Conservation (phyloP, 2,888 invertebrate species). For the Piscicola geometra region DNA sequence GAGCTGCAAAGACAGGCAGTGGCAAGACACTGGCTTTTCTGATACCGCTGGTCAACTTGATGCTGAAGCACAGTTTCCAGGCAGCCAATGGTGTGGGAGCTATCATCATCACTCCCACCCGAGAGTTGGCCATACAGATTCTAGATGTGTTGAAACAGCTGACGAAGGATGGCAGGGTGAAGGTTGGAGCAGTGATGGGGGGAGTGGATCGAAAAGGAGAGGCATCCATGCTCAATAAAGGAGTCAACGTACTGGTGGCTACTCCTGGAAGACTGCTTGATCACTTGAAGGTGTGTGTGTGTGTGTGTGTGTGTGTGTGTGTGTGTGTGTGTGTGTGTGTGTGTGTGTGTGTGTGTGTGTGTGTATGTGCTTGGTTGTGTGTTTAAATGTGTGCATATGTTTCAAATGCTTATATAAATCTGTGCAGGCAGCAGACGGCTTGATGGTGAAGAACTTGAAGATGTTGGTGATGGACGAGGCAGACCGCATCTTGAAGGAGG, state of each 20-base stretch:
- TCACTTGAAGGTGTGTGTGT: conserved; percentile 63
- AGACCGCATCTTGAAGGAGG: conserved; percentile 92
- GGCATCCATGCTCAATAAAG: conserved; percentile 81
- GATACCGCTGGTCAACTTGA: conserved; percentile 87
- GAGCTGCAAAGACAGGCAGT: conserved; percentile 92
- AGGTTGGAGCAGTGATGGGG: conserved; percentile 76
- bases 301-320: neutral
- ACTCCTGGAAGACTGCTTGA: conserved; percentile 92
- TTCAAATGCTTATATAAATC: no score
- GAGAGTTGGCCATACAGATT: conserved; percentile 95
- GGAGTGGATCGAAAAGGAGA: conserved; percentile 82
- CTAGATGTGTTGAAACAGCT: conserved; percentile 93
- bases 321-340: neutral
- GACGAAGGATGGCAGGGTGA: conserved; percentile 80
- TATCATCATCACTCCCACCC: conserved; percentile 87
- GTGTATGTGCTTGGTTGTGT: neutral
- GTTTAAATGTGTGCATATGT: neutral
- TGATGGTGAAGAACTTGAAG: conserved; percentile 85
- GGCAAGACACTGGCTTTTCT: conserved; percentile 94
- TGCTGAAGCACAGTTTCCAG: conserved; percentile 83
- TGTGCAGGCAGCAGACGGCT: conserved; percentile 86
- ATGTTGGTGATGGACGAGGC: conserved; percentile 94
- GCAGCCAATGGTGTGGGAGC: conserved; percentile 90
- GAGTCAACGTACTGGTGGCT: conserved; percentile 85
- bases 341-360: conserved; percentile 5